Conservation (phyloP, 2,888 invertebrate genomes). For the Perithous albicinctus region DNA sequence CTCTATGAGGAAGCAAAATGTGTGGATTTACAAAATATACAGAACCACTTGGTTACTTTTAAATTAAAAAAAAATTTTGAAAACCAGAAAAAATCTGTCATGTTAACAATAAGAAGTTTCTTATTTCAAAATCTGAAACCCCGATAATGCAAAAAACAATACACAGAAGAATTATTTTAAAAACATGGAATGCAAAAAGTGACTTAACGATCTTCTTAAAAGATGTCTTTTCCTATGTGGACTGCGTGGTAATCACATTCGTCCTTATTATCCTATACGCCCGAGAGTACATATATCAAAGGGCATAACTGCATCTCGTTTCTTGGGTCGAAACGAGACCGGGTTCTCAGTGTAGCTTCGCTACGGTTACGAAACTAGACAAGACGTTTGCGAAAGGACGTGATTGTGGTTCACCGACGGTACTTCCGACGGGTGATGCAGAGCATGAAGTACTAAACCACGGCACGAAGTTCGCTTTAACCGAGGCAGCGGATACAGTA, state of each 20-base stretch:
- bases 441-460: conserved; percentile 28
- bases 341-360: conserved; percentile 33
- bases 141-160: no score
- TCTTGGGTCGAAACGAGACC: conserved; percentile 20
- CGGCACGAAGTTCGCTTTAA: conserved; percentile 52
- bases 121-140: no score
- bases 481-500: conserved; percentile 25
- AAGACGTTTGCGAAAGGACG: conserved; percentile 50
- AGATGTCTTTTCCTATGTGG: not conserved
- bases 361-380: conserved; percentile 28
- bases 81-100: no score
- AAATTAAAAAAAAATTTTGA: no score
- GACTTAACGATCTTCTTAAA: not conserved
- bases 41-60: no score
- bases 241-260: conserved; percentile 31
- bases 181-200: no score
- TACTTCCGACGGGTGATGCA: conserved; percentile 45
- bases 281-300: conserved; percentile 51
- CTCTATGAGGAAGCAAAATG: no score
- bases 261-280: conserved; percentile 38
- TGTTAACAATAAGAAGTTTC: no score
- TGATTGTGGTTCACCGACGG: conserved; percentile 58
- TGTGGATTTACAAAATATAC: no score
- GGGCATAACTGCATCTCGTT: conserved; percentile 52
- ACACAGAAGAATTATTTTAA: no score